Percentiles rank a stretch among this genome's conserved stretches.
Evolutionary conservation across 2,797 vertebrate species (phyloP).

Genomic region (Pseudomugil tenellus): DNA sequence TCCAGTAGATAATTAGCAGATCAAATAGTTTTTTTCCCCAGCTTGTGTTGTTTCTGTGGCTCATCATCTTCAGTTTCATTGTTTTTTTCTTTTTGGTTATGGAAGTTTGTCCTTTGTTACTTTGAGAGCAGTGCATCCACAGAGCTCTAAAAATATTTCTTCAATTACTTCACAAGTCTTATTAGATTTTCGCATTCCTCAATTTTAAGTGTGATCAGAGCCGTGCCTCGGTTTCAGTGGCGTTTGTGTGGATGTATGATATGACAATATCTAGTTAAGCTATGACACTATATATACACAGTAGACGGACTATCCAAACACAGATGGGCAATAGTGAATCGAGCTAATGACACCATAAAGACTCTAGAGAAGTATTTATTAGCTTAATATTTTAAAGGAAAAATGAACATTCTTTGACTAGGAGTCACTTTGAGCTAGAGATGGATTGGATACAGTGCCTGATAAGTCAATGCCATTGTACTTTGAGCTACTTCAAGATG

Average conservation of each 20-base stretch:
- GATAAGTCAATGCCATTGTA: background rate
- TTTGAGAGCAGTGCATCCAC: constrained; percentile 1
- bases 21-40: constrained; percentile 44
- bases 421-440: background rate
- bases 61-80: constrained; percentile 25
- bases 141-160: constrained; percentile 20
- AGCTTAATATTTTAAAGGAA: background rate
- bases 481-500: background rate
- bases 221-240: background rate
- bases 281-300: background rate
- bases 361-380: background rate
- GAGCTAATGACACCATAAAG: background rate
- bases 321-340: background rate
- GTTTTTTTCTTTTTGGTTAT: constrained; percentile 33
- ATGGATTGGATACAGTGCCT: background rate
- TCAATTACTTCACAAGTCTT: constrained; percentile 1
- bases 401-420: background rate
- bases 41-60: constrained; percentile 18
- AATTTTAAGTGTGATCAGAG: constrained; percentile 12
- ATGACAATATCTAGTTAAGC: background rate
- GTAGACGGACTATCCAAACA: background rate
- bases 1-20: constrained; percentile 51
- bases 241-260: background rate
- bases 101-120: constrained; percentile 24
- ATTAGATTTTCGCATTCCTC: constrained; percentile 1